A percentile compares a stretch with the other conserved stretches of the same genome.
phyloP scores from a whole-genome alignment of 2,113 vertebrate species.

The Toxotes chatareus region DNA sequence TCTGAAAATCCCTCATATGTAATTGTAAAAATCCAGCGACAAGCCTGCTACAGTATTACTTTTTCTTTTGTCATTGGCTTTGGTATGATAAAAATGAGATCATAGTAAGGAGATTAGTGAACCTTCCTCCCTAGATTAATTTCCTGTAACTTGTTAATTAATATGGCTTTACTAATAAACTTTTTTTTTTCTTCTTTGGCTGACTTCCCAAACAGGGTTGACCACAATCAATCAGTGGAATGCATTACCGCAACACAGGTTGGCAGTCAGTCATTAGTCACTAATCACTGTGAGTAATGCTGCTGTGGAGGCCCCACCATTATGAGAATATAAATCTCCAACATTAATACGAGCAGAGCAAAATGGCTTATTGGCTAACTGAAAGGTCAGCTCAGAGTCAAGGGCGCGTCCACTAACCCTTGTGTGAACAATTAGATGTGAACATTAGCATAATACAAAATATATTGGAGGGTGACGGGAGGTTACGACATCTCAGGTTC shows the following conservation, averaged over 20 bases:
- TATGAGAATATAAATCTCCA: constrained; percentile 64
- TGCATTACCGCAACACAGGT: constrained; percentile 55
- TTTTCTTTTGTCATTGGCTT: constrained; percentile 7
- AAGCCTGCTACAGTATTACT: constrained; percentile 40
- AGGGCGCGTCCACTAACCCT: constrained; percentile 44
- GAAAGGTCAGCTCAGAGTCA: constrained; percentile 54
- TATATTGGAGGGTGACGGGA: constrained; percentile 1
- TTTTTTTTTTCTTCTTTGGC: constrained; percentile 57
- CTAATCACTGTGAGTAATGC: constrained; percentile 70
- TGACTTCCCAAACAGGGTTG: constrained; percentile 55
- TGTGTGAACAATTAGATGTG: constrained; percentile 50
- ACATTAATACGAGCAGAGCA: constrained; percentile 38
- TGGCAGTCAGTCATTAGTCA: constrained; percentile 68
- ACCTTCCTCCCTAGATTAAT: constrained; percentile 48
- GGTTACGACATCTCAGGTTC: neutral
- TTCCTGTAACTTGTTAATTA: constrained; percentile 71
- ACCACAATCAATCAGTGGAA: constrained; percentile 68
- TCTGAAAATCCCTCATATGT: constrained; percentile 32
- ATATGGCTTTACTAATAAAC: constrained; percentile 67
- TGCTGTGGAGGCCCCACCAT: constrained; percentile 51
- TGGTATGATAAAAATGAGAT: constrained; percentile 53
- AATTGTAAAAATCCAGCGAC: constrained; percentile 37
- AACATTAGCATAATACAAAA: constrained; percentile 37
- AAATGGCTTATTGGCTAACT: constrained; percentile 50
- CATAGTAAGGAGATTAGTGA: constrained; percentile 29